phyloP scores from a whole-genome alignment of 2,797 vertebrate genomes.

The Squalus acanthias region DNA sequence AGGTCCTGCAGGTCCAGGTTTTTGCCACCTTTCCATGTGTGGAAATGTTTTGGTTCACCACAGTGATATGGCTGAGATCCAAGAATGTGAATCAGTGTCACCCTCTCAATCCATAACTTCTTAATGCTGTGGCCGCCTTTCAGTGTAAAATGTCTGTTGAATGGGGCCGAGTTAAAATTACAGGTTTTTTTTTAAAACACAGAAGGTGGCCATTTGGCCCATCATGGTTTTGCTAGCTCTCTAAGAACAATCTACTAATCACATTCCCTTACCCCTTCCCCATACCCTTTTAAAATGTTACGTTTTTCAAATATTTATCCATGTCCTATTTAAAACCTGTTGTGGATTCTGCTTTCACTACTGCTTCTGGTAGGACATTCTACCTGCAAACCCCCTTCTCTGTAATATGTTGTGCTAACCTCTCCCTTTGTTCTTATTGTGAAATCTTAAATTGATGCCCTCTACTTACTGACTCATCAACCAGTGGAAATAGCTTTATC shows the following conservation, averaged over 20 bases:
- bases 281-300: neutral
- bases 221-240: neutral
- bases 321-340: neutral
- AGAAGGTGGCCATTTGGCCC: neutral
- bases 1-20: neutral
- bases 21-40: neutral
- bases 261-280: neutral
- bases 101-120: neutral
- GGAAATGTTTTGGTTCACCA: neutral
- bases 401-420: neutral
- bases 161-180: neutral
- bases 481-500: too few species aligned
- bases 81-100: neutral
- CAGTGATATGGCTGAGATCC: neutral
- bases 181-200: neutral
- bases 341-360: neutral
- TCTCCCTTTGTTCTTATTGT: neutral
- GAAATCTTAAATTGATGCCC: too few species aligned
- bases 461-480: too few species aligned
- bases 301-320: neutral
- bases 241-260: neutral
- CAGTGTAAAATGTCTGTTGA: neutral
- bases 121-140: neutral
- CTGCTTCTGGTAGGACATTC: neutral
- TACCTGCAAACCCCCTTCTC: neutral